phyloP scores from a whole-genome alignment of 2,797 vertebrate species.

The Acomys russatus region DNA sequence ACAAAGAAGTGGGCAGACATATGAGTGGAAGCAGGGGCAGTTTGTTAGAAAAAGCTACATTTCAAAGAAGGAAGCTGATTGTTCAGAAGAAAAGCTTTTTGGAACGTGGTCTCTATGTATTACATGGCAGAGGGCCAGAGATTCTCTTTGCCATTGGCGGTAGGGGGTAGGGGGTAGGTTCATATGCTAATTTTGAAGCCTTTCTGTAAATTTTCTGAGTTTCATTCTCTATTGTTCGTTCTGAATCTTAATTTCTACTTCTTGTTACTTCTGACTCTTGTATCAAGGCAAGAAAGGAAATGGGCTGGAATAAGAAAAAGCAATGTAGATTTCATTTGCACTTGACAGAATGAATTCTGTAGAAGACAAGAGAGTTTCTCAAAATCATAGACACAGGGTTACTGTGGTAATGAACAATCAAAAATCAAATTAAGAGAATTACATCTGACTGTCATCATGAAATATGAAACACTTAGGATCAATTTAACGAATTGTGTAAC shows the following conservation, averaged over 20 bases:
- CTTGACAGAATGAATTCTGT: not conserved
- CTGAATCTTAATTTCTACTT: not conserved
- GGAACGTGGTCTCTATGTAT: not conserved
- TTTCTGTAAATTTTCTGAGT: not conserved
- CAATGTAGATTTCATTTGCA: constrained; percentile 26
- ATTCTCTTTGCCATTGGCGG: not conserved
- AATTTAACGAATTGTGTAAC: not conserved
- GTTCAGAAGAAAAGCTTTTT: not conserved
- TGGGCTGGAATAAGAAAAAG: constrained; percentile 9
- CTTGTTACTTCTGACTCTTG: not conserved
- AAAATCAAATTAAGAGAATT: constrained; percentile 33
- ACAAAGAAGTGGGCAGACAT: not conserved
- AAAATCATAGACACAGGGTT: constrained; percentile 1
- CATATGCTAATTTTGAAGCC: not conserved
- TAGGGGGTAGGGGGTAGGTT: not conserved
- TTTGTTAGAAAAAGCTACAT: not conserved
- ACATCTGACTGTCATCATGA: not conserved
- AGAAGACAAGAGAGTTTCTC: constrained; percentile 9
- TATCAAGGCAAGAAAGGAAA: not conserved
- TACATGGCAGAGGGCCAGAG: not conserved
- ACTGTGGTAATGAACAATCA: not conserved
- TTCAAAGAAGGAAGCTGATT: not conserved
- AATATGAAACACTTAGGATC: not conserved
- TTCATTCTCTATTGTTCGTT: not conserved
- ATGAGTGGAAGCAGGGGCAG: not conserved